Conservation (phyloP, 2,113 vertebrate genomes). For the Seriola quinqueradiata region DNA sequence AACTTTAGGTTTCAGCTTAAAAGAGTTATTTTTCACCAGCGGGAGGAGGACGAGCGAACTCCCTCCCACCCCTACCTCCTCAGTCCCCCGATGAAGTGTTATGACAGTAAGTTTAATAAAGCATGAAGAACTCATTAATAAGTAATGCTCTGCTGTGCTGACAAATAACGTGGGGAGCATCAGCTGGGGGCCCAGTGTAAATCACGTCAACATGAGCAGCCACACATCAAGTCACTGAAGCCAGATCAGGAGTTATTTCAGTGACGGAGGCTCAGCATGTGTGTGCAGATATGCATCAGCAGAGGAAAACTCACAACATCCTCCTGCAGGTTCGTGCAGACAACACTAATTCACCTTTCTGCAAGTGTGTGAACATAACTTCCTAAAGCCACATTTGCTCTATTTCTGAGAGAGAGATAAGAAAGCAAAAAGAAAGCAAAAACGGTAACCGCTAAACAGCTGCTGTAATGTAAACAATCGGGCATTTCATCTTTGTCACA, state of each 20-base stretch:
- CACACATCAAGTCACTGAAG: constrained; percentile 66
- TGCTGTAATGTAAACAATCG: too few species aligned
- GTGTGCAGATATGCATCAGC: constrained; percentile 13
- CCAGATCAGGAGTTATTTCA: constrained; percentile 22
- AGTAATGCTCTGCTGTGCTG: constrained; percentile 87
- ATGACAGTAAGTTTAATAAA: constrained; percentile 90
- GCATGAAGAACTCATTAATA: constrained; percentile 89
- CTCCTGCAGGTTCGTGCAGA: constrained; percentile 3
- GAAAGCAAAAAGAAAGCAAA: too few species aligned
- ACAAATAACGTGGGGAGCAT: constrained; percentile 85
- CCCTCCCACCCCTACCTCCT: constrained; percentile 71
- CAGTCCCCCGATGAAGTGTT: constrained; percentile 84
- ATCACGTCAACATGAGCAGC: constrained; percentile 78
- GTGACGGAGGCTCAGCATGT: neutral
- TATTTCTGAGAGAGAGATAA: too few species aligned
- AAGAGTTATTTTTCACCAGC: constrained; percentile 20
- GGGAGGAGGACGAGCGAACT: constrained; percentile 42
- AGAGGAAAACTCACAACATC: constrained; percentile 3
- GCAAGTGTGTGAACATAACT: neutral
- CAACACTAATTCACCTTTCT: neutral
- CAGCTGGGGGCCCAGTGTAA: constrained; percentile 76
- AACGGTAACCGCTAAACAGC: too few species aligned
- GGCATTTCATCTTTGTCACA: too few species aligned
- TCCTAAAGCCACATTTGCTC: neutral
- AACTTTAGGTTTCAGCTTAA: constrained; percentile 27